Evolutionary conservation across 2,888 invertebrate genomes (phyloP).

Genomic region (Synanthedon formicaeformis): DNA sequence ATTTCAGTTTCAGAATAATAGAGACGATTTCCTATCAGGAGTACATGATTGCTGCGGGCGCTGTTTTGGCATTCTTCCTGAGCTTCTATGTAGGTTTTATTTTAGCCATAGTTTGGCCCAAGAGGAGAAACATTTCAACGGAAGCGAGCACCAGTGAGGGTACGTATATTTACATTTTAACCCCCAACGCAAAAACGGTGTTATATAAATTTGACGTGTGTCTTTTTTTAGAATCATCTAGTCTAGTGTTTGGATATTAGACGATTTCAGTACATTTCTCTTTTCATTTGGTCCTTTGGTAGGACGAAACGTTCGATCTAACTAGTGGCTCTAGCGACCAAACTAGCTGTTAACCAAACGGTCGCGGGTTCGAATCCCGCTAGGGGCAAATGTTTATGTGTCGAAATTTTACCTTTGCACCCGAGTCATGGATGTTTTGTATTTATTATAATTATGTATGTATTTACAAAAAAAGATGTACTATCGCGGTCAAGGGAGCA

Average conservation of each 20-base stretch:
- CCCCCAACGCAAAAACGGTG: no score
- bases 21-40: conserved; percentile 58
- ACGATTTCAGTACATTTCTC: neutral
- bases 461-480: no score
- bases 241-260: neutral
- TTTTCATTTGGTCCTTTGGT: no score
- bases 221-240: neutral
- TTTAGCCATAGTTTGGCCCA: conserved; percentile 25
- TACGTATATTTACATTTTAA: conserved; percentile 7
- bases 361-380: no score
- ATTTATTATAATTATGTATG: no score
- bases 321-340: no score
- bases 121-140: conserved; percentile 10
- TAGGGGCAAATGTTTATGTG: no score
- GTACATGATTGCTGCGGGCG: conserved; percentile 49
- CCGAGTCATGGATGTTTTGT: no score
- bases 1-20: conserved; percentile 45
- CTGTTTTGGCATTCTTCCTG: conserved; percentile 40
- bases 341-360: no score
- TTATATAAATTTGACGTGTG: neutral
- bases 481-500: no score
- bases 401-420: no score
- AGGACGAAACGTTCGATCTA: no score
- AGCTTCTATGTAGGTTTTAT: conserved; percentile 48
- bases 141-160: conserved; percentile 21